Evolutionary conservation across 2,797 vertebrate species (phyloP).

Genomic region (Melanotaenia parkinsoni): DNA sequence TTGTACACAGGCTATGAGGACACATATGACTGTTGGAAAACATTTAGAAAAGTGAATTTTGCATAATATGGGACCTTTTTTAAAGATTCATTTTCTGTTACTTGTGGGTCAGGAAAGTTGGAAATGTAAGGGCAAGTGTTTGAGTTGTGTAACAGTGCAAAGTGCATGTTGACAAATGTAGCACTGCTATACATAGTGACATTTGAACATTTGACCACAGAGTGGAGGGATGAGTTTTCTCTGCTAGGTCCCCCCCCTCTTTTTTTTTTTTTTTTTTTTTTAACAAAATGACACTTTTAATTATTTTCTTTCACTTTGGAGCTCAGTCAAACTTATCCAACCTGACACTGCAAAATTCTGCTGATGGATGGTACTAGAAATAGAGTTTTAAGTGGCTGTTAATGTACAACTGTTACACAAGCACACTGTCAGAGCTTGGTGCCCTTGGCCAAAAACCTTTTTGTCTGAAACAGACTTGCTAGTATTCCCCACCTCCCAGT

Average conservation of each 20-base stretch:
- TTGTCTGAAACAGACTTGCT: constrained; percentile 46
- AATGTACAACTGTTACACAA: constrained; percentile 70
- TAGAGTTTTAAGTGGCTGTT: constrained; percentile 71
- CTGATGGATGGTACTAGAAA: constrained; percentile 59
- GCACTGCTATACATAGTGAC: background rate
- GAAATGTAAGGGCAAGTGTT: background rate
- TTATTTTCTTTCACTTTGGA: constrained; percentile 10
- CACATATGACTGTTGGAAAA: too few species aligned
- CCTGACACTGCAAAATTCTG: constrained; percentile 52
- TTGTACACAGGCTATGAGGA: too few species aligned
- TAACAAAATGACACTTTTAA: background rate
- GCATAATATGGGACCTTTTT: too few species aligned
- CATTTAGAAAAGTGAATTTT: too few species aligned
- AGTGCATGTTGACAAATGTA: constrained; percentile 30
- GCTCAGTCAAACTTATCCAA: constrained; percentile 23
- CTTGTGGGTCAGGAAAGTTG: background rate
- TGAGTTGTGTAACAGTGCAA: constrained; percentile 8
- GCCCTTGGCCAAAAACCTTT: constrained; percentile 67
- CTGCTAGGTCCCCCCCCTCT: background rate
- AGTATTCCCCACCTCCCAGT: constrained; percentile 37
- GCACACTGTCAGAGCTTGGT: constrained; percentile 48
- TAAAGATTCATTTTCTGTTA: background rate
- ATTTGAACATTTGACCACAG: constrained; percentile 17
- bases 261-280: background rate
- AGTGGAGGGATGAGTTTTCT: background rate